phyloP scores from a whole-genome alignment of 2,113 vertebrate species.

The Melanotaenia duboulayi region DNA sequence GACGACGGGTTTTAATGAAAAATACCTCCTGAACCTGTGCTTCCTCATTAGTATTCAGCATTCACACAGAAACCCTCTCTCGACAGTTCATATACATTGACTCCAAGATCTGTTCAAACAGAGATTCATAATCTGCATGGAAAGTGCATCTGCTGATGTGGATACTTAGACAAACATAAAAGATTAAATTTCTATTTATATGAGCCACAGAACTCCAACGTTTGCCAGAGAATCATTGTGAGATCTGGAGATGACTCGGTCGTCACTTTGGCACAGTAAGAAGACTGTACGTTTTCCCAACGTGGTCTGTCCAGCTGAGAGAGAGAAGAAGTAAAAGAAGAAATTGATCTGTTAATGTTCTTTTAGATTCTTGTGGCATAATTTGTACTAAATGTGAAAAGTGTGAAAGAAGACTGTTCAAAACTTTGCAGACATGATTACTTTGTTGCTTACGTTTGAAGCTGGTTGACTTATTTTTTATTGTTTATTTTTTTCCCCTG shows the following conservation, averaged over 20 bases:
- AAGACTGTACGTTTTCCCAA: slow-evolving; percentile 64
- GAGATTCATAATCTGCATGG: slow-evolving; percentile 81
- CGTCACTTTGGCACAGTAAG: slow-evolving; percentile 54
- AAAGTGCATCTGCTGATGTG: slow-evolving; percentile 80
- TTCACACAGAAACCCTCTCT: slow-evolving; percentile 63
- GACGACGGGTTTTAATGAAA: slow-evolving; percentile 59
- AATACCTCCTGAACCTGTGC: slow-evolving; percentile 60
- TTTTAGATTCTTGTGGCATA: slow-evolving; percentile 7
- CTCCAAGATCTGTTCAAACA: slow-evolving; percentile 79
- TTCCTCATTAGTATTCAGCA: slow-evolving; percentile 77
- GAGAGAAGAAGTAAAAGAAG: not conserved
- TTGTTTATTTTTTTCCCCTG: slow-evolving; percentile 15
- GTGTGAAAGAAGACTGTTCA: slow-evolving; percentile 10
- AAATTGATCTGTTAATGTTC: slow-evolving; percentile 4
- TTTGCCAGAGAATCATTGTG: slow-evolving; percentile 77
- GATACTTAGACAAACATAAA: slow-evolving; percentile 85
- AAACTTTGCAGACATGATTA: slow-evolving; percentile 49
- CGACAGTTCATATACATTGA: slow-evolving; percentile 77
- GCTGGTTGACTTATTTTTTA: slow-evolving; percentile 40
- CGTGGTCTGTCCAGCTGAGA: slow-evolving; percentile 60
- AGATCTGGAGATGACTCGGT: slow-evolving; percentile 59
- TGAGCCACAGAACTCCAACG: slow-evolving; percentile 75
- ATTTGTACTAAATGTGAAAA: slow-evolving; percentile 16
- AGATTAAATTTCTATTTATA: slow-evolving; percentile 89
- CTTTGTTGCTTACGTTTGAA: slow-evolving; percentile 30